Base-by-base conservation (phyloP, 53 echinoderm and acorn worm genomes). In the Stichopus horrens region DNA sequence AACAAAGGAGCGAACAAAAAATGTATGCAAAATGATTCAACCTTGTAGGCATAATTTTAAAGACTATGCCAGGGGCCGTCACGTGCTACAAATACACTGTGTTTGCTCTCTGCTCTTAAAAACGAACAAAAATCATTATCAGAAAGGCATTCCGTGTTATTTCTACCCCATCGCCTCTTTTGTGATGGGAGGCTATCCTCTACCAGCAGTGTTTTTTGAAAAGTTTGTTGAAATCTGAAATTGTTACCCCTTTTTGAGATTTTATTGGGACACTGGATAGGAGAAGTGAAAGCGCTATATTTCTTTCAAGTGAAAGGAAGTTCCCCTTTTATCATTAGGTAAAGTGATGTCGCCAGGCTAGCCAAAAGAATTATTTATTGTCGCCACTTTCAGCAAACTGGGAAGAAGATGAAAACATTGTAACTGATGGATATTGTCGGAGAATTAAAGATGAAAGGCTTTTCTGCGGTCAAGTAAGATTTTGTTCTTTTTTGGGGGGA, bases 131-230 rank as follows among this genome's bases (percentile, higher is more conserved):
- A 6, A 21, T 58, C 19, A n/a, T 81, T 81, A 57, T 81, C 54
- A 22, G 55, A 11, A 16, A 51, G 0, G 81, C 58, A 81, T 81
- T 81, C 22, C 37, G 56, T 56, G 56, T 81, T 55, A 81, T 58
- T 81, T 81, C 20, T 58, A 81, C 81, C 56, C 58, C 58, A 81
- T 81, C 58, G 56, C 58, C 76, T 51, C 19, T 79, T 55, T 55
- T 21, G 54, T 79, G 54, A 55, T 16, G 54, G 14, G 4, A 81
- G 9, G 20, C 9, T 54, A 18, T 7, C 20, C 20, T 54, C 58
- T 57, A 21, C 58, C 18, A 56, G 57, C 51, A 76, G 37, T 76
- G 76, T 51, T 14, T 14, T 66, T 71, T 71, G 71, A 20, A 20
- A 11, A 23, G 7, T 20, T 53, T 53, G 51, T 76, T 76, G 37